Evolutionary conservation across 2,797 vertebrate species (phyloP).

Genomic region (Notoglanidium macrostoma): DNA sequence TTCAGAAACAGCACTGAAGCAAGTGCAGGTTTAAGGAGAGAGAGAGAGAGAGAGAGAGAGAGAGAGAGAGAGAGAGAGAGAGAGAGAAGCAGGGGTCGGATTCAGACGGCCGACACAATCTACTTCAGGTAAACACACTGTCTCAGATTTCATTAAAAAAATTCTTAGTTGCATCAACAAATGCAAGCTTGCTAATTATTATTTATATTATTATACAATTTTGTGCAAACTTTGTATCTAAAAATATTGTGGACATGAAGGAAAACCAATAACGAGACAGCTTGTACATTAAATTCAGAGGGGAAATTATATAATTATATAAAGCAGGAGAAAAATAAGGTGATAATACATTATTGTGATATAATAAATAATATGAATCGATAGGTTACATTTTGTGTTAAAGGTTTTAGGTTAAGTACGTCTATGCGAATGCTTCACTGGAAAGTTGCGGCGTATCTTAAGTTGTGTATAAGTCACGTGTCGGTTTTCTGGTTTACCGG

Average conservation of each 20-base stretch:
- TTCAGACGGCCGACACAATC: neutral
- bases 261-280: neutral
- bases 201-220: too few species aligned
- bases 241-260: neutral
- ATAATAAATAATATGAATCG: neutral
- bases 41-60: neutral
- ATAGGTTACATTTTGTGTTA: neutral
- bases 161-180: neutral
- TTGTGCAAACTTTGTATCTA: neutral
- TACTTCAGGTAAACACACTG: slow-evolving; percentile 12
- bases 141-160: neutral
- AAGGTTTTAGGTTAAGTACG: neutral
- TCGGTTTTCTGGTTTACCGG: neutral
- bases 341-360: neutral
- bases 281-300: neutral
- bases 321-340: neutral
- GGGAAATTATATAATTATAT: neutral
- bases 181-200: neutral
- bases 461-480: neutral
- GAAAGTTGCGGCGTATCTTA: neutral
- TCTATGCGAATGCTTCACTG: neutral
- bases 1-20: neutral
- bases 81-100: neutral
- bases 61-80: neutral
- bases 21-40: neutral